These are phyloP conservation scores for Esox masquinongy DNA, from an alignment of 2,797 vertebrate genomes.

Conservation along the genomic window DNA sequence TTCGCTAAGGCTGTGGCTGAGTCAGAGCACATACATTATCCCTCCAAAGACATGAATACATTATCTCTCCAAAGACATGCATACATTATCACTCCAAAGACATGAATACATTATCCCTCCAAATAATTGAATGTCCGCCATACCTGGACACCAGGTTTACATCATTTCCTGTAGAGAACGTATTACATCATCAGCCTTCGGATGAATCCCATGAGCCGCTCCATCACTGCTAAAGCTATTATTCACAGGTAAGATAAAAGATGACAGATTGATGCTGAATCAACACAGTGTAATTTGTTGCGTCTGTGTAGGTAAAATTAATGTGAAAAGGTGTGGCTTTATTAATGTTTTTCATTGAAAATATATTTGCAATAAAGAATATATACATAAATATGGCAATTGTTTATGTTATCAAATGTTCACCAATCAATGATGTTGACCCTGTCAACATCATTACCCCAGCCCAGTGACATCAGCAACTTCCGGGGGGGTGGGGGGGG, in stretches of 20 bases:
- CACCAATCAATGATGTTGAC: constrained; percentile 14
- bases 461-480: constrained; percentile 3
- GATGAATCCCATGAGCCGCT: constrained; percentile 39
- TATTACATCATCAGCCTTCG: constrained; percentile 59
- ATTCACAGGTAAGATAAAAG: constrained; percentile 29
- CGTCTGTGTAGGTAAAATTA: not conserved
- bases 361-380: not conserved
- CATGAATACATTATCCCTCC: too few relatives aligned
- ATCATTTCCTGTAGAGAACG: constrained; percentile 53
- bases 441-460: not conserved
- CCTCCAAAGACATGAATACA: constrained; percentile 46
- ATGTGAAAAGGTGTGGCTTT: not conserved
- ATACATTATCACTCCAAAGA: too few relatives aligned
- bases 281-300: constrained; percentile 25
- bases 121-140: constrained; percentile 55
- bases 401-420: not conserved
- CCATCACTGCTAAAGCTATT: constrained; percentile 34
- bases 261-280: not conserved
- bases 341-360: not conserved
- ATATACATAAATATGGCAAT: not conserved
- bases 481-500: not conserved
- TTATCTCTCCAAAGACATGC: too few relatives aligned
- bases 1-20: constrained; percentile 43
- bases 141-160: constrained; percentile 59
- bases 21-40: constrained; percentile 32